These are phyloP conservation scores for Columbina picui DNA, from an alignment of 2,113 vertebrate genomes.

Conservation along the genomic window DNA sequence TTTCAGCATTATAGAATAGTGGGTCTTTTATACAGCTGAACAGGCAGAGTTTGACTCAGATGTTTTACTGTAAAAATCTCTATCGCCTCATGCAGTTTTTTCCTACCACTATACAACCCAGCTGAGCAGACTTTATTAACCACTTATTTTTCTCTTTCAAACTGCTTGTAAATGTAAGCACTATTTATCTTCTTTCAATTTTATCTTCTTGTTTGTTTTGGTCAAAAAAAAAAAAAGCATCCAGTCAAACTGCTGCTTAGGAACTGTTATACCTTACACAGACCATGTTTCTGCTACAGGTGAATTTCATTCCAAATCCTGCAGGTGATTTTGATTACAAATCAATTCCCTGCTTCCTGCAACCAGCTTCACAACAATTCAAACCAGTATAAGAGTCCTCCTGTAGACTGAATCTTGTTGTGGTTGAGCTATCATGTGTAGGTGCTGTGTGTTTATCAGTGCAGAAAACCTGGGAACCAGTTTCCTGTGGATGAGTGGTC, in stretches of 20 bases:
- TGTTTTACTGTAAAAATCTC: background rate
- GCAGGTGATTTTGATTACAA: background rate
- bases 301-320: background rate
- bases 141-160: background rate
- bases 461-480: fast-evolving
- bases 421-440: fast-evolving
- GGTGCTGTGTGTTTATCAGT: fast-evolving
- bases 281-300: background rate
- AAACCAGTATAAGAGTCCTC: background rate
- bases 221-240: background rate
- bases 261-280: background rate
- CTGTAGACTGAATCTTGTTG: fast-evolving
- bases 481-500: background rate
- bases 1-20: background rate
- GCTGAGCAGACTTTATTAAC: background rate
- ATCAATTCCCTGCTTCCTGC: background rate
- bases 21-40: background rate
- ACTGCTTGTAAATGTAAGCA: background rate
- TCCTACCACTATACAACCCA: background rate
- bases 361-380: background rate
- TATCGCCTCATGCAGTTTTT: background rate
- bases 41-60: background rate
- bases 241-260: background rate
- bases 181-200: background rate
- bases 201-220: background rate